A percentile compares a stretch with the other conserved stretches of the same genome.
Conservation (phyloP, 2,888 invertebrate genomes). For the Tubulanus polymorphus region DNA sequence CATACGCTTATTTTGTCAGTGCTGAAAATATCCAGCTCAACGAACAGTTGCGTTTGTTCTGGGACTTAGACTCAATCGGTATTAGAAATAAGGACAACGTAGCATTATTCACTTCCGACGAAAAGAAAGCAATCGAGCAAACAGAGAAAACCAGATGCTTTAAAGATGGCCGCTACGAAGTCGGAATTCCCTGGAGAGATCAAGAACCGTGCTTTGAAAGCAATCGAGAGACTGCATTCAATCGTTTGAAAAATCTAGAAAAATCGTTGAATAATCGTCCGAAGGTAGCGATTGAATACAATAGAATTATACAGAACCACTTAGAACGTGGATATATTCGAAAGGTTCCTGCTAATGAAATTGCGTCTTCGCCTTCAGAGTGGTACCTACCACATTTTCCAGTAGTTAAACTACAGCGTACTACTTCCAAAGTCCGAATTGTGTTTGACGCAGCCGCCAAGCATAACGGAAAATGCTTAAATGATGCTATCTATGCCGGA, state of each 20-base stretch:
- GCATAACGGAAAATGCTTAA: conserved; percentile 6
- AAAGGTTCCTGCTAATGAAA: not conserved
- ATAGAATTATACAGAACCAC: conserved; percentile 14
- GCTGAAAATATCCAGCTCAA: not conserved
- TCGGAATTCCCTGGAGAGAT: conserved; percentile 6
- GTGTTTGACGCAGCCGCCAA: conserved; percentile 12
- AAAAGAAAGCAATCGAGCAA: not conserved
- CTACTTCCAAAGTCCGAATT: conserved; percentile 11
- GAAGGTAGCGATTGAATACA: conserved; percentile 11
- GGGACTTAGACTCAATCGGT: conserved; percentile 3
- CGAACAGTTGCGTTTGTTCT: not conserved
- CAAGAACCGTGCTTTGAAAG: not conserved
- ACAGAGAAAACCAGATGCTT: not conserved
- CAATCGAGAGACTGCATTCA: conserved; percentile 2
- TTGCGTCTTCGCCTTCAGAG: not conserved
- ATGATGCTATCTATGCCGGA: conserved; percentile 7
- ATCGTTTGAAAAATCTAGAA: conserved; percentile 13
- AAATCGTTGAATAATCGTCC: conserved; percentile 12
- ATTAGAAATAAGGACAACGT: not conserved
- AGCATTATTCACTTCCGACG: not conserved
- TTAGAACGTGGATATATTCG: conserved; percentile 16
- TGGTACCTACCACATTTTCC: conserved; percentile 11
- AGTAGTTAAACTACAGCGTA: conserved; percentile 4
- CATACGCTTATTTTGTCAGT: not conserved
- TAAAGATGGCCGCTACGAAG: not conserved